A percentile compares a stretch with the other conserved stretches of the same genome.
These are phyloP conservation scores for Corapipo altera DNA, from an alignment of 2,113 vertebrate genomes.

Conservation along the genomic window DNA sequence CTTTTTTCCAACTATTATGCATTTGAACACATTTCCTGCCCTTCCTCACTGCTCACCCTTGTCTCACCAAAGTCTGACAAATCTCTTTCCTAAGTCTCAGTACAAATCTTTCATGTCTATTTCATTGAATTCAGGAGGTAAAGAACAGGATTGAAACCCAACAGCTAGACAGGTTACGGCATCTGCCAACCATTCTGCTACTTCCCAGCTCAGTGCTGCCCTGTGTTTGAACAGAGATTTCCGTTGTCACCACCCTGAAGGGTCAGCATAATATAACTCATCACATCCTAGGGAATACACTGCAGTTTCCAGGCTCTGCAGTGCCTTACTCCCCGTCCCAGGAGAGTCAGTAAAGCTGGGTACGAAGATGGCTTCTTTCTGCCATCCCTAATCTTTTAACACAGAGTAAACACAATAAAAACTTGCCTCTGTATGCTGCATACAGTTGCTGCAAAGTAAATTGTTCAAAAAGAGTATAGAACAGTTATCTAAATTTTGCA, in stretches of 20 bases:
- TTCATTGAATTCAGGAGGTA: neutral
- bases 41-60: neutral
- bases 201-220: neutral
- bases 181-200: neutral
- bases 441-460: neutral
- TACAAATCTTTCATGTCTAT: neutral
- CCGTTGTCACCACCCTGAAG: neutral
- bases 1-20: neutral
- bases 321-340: rapidly evolving
- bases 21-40: neutral
- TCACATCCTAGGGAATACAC: neutral
- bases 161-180: neutral
- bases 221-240: neutral
- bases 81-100: neutral
- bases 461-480: neutral
- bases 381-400: neutral
- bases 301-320: neutral
- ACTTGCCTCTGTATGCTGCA: neutral
- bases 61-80: neutral
- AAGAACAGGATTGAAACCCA: neutral
- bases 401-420: neutral
- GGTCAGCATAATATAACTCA: neutral
- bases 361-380: neutral
- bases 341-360: neutral
- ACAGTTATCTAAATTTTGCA: neutral